These are phyloP conservation scores for Diplosoma virens DNA, from an alignment of 23 tunicate species.

Conservation along the genomic window DNA sequence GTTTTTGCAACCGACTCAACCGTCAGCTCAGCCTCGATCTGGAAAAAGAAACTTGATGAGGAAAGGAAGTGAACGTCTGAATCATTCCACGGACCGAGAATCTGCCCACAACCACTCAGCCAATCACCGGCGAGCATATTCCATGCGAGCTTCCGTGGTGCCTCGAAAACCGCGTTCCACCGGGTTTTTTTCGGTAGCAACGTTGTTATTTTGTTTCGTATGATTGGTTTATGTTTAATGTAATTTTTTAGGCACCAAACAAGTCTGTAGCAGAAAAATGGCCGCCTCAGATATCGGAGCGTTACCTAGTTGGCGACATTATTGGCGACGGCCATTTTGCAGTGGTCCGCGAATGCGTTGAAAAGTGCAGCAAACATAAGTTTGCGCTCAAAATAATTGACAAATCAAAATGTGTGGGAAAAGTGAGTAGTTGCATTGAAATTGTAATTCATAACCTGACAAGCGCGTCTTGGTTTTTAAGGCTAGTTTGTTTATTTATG, in stretches of 20 bases:
- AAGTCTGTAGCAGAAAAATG: background rate
- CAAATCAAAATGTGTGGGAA: conserved; percentile 59
- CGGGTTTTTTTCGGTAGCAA: background rate
- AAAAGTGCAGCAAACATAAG: conserved; percentile 42
- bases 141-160: conserved; percentile 7
- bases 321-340: conserved; percentile 95
- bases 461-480: too few relatives aligned
- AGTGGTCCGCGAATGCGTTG: conserved; percentile 72
- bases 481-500: too few relatives aligned
- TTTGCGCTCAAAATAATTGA: conserved; percentile 85
- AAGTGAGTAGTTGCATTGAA: conserved; percentile 33
- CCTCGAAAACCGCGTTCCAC: background rate
- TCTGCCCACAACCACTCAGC: background rate
- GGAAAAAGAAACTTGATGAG: conserved; percentile 13
- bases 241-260: background rate
- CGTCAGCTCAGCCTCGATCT: conserved; percentile 26
- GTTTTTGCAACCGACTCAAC: conserved; percentile 33
- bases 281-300: conserved; percentile 48
- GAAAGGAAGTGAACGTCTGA: conserved; percentile 38
- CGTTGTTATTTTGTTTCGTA: background rate
- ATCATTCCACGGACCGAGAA: conserved; percentile 8
- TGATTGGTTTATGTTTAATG: too few relatives aligned
- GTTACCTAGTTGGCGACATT: conserved; percentile 66
- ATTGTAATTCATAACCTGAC: too few relatives aligned
- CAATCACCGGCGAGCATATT: conserved; percentile 23